Evolutionary conservation across 2,113 vertebrate genomes (phyloP).

Genomic region (Podarcis cretensis): DNA sequence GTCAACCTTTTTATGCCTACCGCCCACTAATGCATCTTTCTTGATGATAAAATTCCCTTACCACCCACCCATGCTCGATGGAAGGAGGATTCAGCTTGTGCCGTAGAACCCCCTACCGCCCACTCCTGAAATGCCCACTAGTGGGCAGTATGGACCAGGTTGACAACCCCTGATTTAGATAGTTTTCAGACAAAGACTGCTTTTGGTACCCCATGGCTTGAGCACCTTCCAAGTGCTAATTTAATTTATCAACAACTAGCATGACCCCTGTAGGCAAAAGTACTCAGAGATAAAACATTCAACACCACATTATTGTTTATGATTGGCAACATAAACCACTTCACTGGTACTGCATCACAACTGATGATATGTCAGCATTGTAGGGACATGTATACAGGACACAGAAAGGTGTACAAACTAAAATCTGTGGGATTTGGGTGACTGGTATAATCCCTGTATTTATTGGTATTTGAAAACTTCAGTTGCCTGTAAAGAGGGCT

Average conservation of each 20-base stretch:
- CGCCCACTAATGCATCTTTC: too few species aligned
- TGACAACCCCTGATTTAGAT: background rate
- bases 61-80: too few species aligned
- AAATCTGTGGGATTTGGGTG: background rate
- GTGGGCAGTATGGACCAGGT: too few species aligned
- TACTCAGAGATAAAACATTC: background rate
- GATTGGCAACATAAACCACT: background rate
- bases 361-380: background rate
- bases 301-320: background rate
- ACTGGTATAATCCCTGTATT: background rate
- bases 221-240: background rate
- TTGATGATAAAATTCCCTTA: too few species aligned
- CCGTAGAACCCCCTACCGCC: too few species aligned
- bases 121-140: too few species aligned
- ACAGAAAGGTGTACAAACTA: too few species aligned
- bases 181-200: background rate
- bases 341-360: background rate
- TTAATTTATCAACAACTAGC: too few species aligned
- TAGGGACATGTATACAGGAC: background rate
- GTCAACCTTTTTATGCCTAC: too few species aligned
- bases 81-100: too few species aligned
- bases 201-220: background rate
- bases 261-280: background rate
- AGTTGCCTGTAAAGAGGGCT: too few species aligned
- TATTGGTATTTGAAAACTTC: background rate